Evolutionary conservation across 2,888 invertebrate genomes (phyloP), one percentile per base, ranked within the genome.

Genomic region (Tipula unca): DNA sequence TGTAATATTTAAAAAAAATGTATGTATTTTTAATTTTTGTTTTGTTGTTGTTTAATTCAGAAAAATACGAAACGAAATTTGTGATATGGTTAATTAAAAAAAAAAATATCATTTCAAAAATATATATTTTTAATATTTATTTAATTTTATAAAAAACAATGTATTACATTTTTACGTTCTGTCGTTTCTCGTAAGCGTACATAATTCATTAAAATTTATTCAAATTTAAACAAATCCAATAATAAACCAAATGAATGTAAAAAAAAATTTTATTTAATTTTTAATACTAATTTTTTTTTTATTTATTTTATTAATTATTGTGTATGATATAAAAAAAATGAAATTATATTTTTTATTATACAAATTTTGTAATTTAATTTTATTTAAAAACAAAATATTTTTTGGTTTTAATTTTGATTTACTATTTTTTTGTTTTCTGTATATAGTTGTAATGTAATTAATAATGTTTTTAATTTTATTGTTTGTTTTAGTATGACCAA

Each of bases 401-500:
- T 48, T 48, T 69, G 10, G 14, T 85, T 54, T 35, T 32, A 32
- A 36, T 54, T 85, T 54, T 69, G 69, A 32, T 48, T 54, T 20
- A 32, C 29, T 85, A 32, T 29, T 85, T 85, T 48, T 85, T 54
- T 85, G 14, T 48, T 85, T 85, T 85, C 0, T 69, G 10, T 48
- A 48, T 48, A 39, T 8, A 17, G 32, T 32, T 32, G 32, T 32
- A 69, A 69, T 69, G 69, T 25, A 69, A n/a, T 82, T 83, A 83
- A 35, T 85, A 82, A 25, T 82, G 29, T 35, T 35, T 84, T 17
- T 36, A n/a, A 48, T 36, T 84, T 84, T 84, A 17, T 82, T 82
- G 29, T 29, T 29, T 82, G 6, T 29, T 84, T 90, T 91, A 91
- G 90, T 90, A 91, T 89, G 89, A 90, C 90, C 90, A 91, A 89